A percentile compares a stretch with the other conserved stretches of the same genome.
These are phyloP conservation scores for Troglohyphantes excavatus DNA, from an alignment of 2,888 invertebrate genomes.

Conservation along the genomic window DNA sequence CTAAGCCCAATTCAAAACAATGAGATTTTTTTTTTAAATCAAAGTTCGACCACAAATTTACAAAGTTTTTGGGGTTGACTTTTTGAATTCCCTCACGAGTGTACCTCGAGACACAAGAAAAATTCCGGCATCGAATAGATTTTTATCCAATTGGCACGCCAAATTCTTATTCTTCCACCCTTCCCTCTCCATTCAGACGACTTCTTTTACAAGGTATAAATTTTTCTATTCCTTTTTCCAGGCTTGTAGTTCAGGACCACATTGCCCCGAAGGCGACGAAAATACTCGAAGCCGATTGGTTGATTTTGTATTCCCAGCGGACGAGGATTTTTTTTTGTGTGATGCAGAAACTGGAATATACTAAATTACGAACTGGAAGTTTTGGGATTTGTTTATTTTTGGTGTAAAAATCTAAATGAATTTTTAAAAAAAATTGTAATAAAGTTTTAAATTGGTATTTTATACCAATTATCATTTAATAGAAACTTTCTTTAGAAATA, in stretches of 20 bases:
- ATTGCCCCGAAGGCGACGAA: conserved; percentile 23
- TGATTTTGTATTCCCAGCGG: conserved; percentile 37
- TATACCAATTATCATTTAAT: too few relatives aligned
- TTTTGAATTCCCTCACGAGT: conserved; percentile 34
- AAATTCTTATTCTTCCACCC: background rate
- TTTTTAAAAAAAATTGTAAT: too few relatives aligned
- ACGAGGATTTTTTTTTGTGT: conserved; percentile 27
- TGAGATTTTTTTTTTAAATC: too few relatives aligned
- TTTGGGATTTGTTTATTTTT: too few relatives aligned
- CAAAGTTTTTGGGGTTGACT: conserved; percentile 45
- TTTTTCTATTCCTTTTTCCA: background rate
- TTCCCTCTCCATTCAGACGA: background rate
- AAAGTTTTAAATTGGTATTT: too few relatives aligned
- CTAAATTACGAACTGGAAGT: conserved; percentile 30
- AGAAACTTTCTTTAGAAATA: too few relatives aligned
- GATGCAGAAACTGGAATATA: conserved; percentile 12
- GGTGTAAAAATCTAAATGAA: too few relatives aligned
- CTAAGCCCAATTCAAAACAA: too few relatives aligned
- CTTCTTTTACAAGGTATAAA: background rate
- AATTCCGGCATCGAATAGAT: conserved; percentile 27
- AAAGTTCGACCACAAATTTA: conserved; percentile 28
- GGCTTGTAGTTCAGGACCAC: background rate
- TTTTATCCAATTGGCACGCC: conserved; percentile 45
- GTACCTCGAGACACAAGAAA: conserved; percentile 10
- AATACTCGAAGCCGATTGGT: conserved; percentile 47